These are phyloP conservation scores for Hiodon tergisus DNA, from an alignment of 2,113 vertebrate genomes.

Conservation along the genomic window DNA sequence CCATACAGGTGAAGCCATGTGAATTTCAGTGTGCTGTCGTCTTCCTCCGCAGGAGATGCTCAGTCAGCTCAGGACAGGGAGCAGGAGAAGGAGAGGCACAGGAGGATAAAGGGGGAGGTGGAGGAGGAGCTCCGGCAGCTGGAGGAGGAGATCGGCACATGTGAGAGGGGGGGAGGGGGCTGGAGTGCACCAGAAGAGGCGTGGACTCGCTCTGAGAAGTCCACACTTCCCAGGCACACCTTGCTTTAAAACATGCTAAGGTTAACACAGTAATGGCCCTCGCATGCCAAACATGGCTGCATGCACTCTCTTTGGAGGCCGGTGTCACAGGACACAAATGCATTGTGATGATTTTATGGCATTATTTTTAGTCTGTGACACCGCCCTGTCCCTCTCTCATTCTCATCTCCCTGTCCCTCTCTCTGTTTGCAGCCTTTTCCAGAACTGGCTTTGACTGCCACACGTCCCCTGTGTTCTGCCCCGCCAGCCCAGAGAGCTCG, in stretches of 20 bases:
- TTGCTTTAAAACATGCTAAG: too few relatives aligned
- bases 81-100: constrained; percentile 60
- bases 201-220: neutral
- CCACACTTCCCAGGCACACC: neutral
- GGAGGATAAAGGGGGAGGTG: constrained; percentile 74
- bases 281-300: too few relatives aligned
- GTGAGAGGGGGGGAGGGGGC: constrained; percentile 50
- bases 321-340: too few relatives aligned
- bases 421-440: constrained; percentile 62
- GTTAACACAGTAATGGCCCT: too few relatives aligned
- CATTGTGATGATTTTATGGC: too few relatives aligned
- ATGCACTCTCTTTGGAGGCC: too few relatives aligned
- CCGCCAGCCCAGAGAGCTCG: constrained; percentile 76
- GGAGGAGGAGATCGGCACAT: constrained; percentile 82
- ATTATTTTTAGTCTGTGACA: neutral
- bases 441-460: constrained; percentile 79
- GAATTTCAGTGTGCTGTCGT: neutral
- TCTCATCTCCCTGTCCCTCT: constrained; percentile 19
- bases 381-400: neutral
- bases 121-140: constrained; percentile 77
- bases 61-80: constrained; percentile 7
- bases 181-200: neutral
- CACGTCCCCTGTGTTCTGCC: constrained; percentile 83
- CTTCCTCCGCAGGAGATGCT: neutral
- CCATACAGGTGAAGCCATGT: neutral